Evolutionary conservation across 2,797 vertebrate species (phyloP), one percentile per base, ranked within the genome.

Genomic region (Xenops minutus): DNA sequence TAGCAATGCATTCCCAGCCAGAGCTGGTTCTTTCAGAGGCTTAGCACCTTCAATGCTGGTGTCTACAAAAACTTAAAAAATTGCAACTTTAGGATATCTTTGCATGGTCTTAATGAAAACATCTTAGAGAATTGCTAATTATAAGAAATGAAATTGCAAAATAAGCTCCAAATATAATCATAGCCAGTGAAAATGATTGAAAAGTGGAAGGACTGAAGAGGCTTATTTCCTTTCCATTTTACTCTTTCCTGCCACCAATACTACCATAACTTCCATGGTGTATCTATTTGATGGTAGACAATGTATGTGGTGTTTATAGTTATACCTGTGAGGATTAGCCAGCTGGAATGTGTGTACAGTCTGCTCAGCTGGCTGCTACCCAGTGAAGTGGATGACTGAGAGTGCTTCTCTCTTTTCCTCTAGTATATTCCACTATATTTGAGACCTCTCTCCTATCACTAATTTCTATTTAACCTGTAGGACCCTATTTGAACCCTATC

Each of bases 311-410:
- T 0, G 0, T 44, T 61, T 59, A 56, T 73, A 62, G 27, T 75
- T 81, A 9, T 0, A 34, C 19, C 12, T 5, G 2, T 0, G 22
- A 56, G 12, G 21, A 52, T 76, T 30, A 52, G 32, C 32, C 43
- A 23, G 24, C 41, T 8, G 12, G 10, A 16, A 23, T 14, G 14
- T 44, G 12, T 34, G 43, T 37, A 27, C n/a, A 44, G 36, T 4
- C 66, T 29, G 18, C 18, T 63, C 58, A 63, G 41, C 46, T 76
- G 59, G 14, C 76, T 86, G 17, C 34, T 58, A 32, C 19, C 27
- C 20, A 12, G 27, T 39, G 56, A 77, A 80, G 32, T 14, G 48
- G 8, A 10, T 76, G 37, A 62, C 27, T 7, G 1, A 64, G 46
- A 68, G 8, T 29, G 8, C 37, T 66, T 49, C 27, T 36, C 6